These are phyloP conservation scores for Himantopus leucocephalus DNA, from an alignment of 2,113 vertebrate genomes.

Conservation along the genomic window DNA sequence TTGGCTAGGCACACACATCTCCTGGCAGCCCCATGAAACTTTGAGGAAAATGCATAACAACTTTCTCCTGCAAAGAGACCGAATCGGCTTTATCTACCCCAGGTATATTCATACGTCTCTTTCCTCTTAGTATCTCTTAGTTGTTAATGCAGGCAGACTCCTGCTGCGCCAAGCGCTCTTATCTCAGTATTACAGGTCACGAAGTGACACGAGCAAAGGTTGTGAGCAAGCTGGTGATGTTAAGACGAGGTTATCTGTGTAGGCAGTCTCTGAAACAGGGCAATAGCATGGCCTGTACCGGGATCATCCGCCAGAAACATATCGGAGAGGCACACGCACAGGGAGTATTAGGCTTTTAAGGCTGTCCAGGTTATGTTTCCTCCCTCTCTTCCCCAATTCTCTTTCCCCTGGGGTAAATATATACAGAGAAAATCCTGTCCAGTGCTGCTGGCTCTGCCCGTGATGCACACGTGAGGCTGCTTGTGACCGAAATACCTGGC, in stretches of 20 bases:
- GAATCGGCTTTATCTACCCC: not conserved
- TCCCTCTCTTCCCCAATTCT: not conserved
- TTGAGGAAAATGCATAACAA: not conserved
- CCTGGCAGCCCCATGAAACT: not conserved
- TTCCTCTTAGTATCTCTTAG: not conserved
- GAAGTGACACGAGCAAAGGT: not conserved
- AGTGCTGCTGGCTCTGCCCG: not conserved
- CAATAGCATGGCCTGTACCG: not conserved
- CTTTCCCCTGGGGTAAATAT: not conserved
- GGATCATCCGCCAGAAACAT: not conserved
- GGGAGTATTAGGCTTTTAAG: not conserved
- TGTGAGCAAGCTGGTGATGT: not conserved
- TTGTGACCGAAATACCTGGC: not conserved
- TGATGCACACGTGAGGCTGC: not conserved
- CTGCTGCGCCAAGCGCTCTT: not conserved
- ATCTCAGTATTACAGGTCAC: not conserved
- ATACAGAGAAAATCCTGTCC: not conserved
- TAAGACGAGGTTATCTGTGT: conserved; percentile 5
- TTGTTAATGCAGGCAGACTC: not conserved
- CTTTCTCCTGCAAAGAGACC: not conserved
- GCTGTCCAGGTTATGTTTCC: not conserved
- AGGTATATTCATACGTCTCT: not conserved
- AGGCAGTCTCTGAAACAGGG: not conserved
- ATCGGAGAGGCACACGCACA: fast-evolving
- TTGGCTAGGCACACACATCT: not conserved